Evolutionary conservation across 2,797 vertebrate species (phyloP).

Genomic region (Lithobates pipiens): DNA sequence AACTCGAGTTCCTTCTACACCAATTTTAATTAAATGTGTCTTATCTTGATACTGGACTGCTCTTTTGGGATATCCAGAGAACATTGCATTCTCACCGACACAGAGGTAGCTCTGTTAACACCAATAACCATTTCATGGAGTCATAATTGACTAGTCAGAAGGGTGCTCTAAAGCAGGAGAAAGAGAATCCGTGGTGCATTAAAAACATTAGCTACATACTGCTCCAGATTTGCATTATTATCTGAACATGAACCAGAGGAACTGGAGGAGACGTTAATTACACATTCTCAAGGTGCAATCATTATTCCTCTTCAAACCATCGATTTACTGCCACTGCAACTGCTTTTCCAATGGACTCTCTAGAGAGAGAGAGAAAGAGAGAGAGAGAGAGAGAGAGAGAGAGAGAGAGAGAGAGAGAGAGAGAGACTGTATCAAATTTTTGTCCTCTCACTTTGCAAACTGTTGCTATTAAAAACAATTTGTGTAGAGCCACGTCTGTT

Average conservation of each 20-base stretch:
- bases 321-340: constrained; percentile 43
- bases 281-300: constrained; percentile 33
- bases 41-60: constrained; percentile 19
- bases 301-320: constrained; percentile 51
- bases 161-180: constrained; percentile 26
- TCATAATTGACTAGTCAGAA: constrained; percentile 43
- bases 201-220: constrained; percentile 42
- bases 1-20: background rate
- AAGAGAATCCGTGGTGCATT: constrained; percentile 31
- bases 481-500: background rate
- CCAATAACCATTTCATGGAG: constrained; percentile 20
- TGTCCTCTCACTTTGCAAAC: background rate
- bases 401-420: constrained; percentile 3
- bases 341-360: constrained; percentile 3
- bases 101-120: constrained; percentile 3
- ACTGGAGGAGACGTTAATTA: constrained; percentile 45
- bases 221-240: constrained; percentile 53
- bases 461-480: constrained; percentile 1
- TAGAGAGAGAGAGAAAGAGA: background rate
- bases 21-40: constrained; percentile 35
- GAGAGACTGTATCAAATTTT: constrained; percentile 13
- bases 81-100: constrained; percentile 29
- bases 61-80: constrained; percentile 29
- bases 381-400: background rate
- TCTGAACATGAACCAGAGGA: constrained; percentile 30